These are phyloP conservation scores for Geodia barretti DNA, from an alignment of 37 sponge, comb jelly and placozoan genomes.

Conservation along the genomic window DNA sequence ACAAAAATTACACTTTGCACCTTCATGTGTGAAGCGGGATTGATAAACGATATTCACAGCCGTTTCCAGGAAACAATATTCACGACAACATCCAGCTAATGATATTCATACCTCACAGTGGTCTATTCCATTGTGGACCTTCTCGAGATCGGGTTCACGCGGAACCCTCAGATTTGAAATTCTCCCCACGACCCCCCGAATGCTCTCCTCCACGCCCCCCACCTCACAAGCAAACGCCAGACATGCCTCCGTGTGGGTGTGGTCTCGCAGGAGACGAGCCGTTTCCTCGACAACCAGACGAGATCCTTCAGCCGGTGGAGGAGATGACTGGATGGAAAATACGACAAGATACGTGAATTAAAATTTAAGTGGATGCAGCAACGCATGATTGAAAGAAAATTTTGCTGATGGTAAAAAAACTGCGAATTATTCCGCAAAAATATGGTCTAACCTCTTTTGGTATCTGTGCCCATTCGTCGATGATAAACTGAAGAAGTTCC, in stretches of 20 bases:
- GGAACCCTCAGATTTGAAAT: constrained; percentile 20
- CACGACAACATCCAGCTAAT: too few relatives aligned
- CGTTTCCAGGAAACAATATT: too few relatives aligned
- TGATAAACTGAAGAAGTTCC: constrained; percentile 16
- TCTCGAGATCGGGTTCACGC: constrained; percentile 20
- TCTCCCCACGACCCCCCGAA: constrained; percentile 13
- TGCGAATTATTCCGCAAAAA: too few relatives aligned
- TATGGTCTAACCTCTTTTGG: not conserved
- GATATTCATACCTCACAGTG: constrained; percentile 42
- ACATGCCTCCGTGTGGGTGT: not conserved
- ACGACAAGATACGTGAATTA: too few relatives aligned
- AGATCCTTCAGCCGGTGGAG: not conserved
- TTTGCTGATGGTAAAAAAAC: not conserved
- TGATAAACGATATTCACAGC: too few relatives aligned
- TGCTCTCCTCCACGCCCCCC: constrained; percentile 1
- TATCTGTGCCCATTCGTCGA: constrained; percentile 19
- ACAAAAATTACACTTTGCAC: too few relatives aligned
- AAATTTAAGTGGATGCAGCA: not conserved
- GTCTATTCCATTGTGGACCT: constrained; percentile 21
- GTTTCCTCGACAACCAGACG: not conserved
- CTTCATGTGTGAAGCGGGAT: too few relatives aligned
- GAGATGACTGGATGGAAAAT: not conserved
- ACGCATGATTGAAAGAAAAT: too few relatives aligned
- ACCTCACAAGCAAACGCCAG: not conserved
- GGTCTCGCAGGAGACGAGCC: not conserved